phyloP scores from a whole-genome alignment of 1,140 invertebrate species.

The Bicyclus anynana region DNA sequence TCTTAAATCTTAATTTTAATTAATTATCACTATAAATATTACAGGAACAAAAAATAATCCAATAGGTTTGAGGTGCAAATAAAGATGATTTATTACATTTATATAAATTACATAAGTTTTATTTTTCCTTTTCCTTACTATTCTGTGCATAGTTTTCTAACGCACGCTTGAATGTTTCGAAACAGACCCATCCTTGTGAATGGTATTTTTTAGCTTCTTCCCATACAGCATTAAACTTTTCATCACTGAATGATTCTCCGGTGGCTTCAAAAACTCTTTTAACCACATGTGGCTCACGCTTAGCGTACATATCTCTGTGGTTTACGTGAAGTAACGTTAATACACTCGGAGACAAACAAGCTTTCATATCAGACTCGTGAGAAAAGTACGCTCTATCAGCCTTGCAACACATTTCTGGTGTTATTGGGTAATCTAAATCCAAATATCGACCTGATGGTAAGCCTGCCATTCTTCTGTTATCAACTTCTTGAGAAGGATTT shows the following conservation, averaged over 20 bases:
- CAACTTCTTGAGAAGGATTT: constrained; percentile 39
- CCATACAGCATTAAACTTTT: constrained; percentile 53
- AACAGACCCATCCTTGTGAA: constrained; percentile 61
- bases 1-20: constrained; percentile 33
- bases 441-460: constrained; percentile 63
- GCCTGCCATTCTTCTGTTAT: constrained; percentile 44
- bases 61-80: background rate
- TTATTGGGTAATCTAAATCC: constrained; percentile 55
- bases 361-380: constrained; percentile 59
- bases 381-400: constrained; percentile 50
- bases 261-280: constrained; percentile 54
- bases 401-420: constrained; percentile 46
- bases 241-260: constrained; percentile 52
- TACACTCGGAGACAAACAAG: constrained; percentile 52
- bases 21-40: background rate
- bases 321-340: constrained; percentile 54
- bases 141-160: constrained; percentile 28
- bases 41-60: too few relatives aligned
- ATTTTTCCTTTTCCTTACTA: constrained; percentile 3
- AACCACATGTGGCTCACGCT: constrained; percentile 42
- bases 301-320: constrained; percentile 64
- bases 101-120: background rate
- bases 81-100: background rate
- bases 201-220: constrained; percentile 58
- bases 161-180: constrained; percentile 57